Conservation (phyloP, 2,797 vertebrate species). For the Xiphophorus birchmanni region DNA sequence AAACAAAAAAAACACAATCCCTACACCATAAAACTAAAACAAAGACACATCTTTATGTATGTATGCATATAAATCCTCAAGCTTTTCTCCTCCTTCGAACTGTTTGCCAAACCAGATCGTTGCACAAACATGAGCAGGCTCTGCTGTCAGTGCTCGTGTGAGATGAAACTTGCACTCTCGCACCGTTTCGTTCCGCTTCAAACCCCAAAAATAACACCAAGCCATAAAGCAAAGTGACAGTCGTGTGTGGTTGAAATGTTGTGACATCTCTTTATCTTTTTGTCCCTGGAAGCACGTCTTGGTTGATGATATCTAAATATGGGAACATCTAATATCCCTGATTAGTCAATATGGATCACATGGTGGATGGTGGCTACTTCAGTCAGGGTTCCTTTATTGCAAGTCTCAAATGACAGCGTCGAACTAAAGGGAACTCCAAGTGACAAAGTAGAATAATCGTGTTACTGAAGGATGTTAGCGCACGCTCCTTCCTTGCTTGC, state of each 20-base stretch:
- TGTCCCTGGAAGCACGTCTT: constrained; percentile 86
- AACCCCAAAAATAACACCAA: constrained; percentile 38
- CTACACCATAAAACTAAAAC: constrained; percentile 50
- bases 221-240: constrained; percentile 76
- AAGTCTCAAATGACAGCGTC: constrained; percentile 62
- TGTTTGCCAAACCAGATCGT: constrained; percentile 83
- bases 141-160: constrained; percentile 57
- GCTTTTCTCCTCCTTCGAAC: constrained; percentile 44
- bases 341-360: constrained; percentile 79
- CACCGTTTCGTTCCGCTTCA: constrained; percentile 9
- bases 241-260: constrained; percentile 80
- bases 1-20: constrained; percentile 38
- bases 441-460: constrained; percentile 35
- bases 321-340: constrained; percentile 85
- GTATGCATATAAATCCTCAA: neutral
- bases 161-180: constrained; percentile 71
- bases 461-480: constrained; percentile 41
- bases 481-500: constrained; percentile 37
- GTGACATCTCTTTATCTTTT: constrained; percentile 62
- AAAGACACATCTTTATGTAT: constrained; percentile 1
- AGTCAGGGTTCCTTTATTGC: constrained; percentile 85
- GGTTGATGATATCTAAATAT: constrained; percentile 78
- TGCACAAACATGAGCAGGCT: constrained; percentile 86
- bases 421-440: constrained; percentile 68
- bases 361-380: constrained; percentile 78